Evolutionary conservation across 2,113 vertebrate species (phyloP).

Genomic region (Elephas maximus): DNA sequence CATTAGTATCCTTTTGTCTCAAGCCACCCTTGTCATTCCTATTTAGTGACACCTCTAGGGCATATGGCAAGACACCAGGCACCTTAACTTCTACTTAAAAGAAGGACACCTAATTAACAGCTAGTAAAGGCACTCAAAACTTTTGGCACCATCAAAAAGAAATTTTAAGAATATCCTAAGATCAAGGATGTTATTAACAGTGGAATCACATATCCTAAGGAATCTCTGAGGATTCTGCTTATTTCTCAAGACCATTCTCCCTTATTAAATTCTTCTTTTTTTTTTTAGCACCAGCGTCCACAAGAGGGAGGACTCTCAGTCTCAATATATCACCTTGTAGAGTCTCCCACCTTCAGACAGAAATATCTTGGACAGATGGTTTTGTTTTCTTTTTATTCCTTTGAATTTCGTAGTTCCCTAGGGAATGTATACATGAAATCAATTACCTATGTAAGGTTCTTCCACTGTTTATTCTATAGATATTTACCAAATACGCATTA

Average conservation of each 20-base stretch:
- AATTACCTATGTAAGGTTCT: slow-evolving; percentile 13
- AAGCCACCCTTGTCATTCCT: slow-evolving; percentile 31
- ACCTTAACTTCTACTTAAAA: slow-evolving; percentile 40
- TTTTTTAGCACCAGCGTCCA: background rate
- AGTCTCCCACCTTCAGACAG: background rate
- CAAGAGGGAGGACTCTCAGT: background rate
- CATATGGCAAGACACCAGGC: background rate
- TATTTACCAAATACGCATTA: slow-evolving; percentile 15
- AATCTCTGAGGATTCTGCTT: background rate
- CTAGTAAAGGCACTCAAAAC: background rate
- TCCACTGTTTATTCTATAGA: slow-evolving; percentile 12
- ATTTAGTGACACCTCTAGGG: slow-evolving; percentile 13
- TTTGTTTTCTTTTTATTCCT: slow-evolving; percentile 21
- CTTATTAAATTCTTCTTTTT: background rate
- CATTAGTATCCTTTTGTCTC: slow-evolving; percentile 24
- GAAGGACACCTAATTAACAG: slow-evolving; percentile 8
- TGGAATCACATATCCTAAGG: background rate
- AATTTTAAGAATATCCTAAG: background rate
- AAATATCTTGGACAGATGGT: background rate
- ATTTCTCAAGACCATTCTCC: background rate
- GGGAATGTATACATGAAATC: background rate
- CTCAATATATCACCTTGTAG: background rate
- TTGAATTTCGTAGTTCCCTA: background rate
- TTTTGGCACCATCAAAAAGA: background rate
- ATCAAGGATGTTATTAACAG: background rate